Conservation (phyloP, 2,888 invertebrate species). For the Pandemis corylana region DNA sequence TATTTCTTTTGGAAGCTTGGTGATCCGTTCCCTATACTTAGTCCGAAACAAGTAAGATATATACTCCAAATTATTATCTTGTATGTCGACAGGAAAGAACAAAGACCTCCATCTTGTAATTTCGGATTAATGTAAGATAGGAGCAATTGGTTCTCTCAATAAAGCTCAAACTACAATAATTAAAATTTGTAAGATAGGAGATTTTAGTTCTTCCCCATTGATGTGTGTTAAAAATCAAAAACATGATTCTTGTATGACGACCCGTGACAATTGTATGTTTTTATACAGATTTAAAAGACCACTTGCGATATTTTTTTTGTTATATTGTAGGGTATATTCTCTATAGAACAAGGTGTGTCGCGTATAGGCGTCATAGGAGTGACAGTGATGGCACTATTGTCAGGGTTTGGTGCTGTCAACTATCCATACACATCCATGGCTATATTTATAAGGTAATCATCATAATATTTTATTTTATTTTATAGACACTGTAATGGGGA, state of each 20-base stretch:
- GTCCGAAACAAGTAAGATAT: slow-evolving; percentile 95
- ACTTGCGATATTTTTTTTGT: not conserved
- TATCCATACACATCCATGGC: slow-evolving; percentile 99
- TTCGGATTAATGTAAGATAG: no score
- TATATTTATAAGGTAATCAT: slow-evolving; percentile 94
- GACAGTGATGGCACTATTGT: slow-evolving; percentile 99
- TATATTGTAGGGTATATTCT: slow-evolving; percentile 83
- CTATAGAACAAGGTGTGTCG: slow-evolving; percentile 97
- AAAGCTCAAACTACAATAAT: no score
- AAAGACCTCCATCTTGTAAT: no score
- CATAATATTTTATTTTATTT: no score
- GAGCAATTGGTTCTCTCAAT: no score
- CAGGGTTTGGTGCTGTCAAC: slow-evolving; percentile 99
- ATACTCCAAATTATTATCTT: not conserved
- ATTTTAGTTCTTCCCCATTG: no score
- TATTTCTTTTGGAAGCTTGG: slow-evolving; percentile 99
- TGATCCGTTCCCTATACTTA: slow-evolving; percentile 98
- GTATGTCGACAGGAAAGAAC: no score
- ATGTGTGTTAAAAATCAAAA: not conserved
- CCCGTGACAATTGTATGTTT: no score
- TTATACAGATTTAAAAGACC: no score
- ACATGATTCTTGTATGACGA: not conserved
- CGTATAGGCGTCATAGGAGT: slow-evolving; percentile 99
- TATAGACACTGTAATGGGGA: no score
- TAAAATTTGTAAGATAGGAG: no score